phyloP scores from a whole-genome alignment of 2,797 vertebrate genomes.

The Hoplostethus mediterraneus region DNA sequence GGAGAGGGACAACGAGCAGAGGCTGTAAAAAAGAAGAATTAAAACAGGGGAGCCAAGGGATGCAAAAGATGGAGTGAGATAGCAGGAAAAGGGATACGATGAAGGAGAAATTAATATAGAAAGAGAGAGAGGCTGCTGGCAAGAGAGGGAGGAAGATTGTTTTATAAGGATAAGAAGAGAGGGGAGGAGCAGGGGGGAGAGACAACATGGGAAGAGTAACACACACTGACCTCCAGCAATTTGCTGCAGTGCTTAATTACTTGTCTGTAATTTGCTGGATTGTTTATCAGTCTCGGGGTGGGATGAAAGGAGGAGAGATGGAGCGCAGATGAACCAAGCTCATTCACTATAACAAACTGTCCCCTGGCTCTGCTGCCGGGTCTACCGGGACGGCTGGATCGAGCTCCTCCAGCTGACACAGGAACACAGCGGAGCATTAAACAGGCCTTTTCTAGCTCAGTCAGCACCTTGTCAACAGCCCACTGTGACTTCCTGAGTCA shows the following conservation, averaged over 20 bases:
- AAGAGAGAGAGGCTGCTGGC: background rate
- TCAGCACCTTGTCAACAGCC: conserved; percentile 47
- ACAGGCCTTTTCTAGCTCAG: conserved; percentile 15
- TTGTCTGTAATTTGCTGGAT: conserved; percentile 30
- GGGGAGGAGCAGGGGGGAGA: background rate
- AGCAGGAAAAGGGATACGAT: conserved; percentile 1
- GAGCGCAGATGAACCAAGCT: conserved; percentile 31
- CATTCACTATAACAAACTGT: conserved; percentile 13
- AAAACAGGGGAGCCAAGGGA: conserved; percentile 12
- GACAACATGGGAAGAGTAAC: background rate
- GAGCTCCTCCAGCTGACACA: conserved; percentile 26
- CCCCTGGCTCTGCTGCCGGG: conserved; percentile 14
- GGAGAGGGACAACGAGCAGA: conserved; percentile 19
- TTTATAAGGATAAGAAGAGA: background rate
- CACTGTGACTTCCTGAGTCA: conserved; percentile 24
- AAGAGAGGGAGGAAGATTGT: background rate
- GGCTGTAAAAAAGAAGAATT: conserved; percentile 21
- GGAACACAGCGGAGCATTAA: conserved; percentile 25
- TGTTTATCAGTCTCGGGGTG: conserved; percentile 17
- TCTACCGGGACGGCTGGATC: conserved; percentile 27
- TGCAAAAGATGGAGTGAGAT: conserved; percentile 6
- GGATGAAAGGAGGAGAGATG: background rate
- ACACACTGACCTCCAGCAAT: conserved; percentile 32
- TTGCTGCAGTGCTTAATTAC: conserved; percentile 47
- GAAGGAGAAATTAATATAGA: conserved; percentile 1